Conservation (phyloP, 2,113 vertebrate species). For the Hiodon alosoides region DNA sequence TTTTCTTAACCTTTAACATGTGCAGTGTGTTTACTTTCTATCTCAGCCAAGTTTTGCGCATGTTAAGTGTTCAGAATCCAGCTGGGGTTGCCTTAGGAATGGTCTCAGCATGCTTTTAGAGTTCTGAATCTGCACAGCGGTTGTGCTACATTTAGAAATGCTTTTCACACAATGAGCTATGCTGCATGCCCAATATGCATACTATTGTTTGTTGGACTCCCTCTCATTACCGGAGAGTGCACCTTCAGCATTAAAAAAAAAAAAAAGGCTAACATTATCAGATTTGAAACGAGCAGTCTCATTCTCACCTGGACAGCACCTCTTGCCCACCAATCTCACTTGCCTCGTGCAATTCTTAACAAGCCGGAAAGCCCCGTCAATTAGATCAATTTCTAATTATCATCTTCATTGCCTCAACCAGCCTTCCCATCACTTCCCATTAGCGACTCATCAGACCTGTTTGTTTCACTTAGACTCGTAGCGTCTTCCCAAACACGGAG, state of each 20-base stretch:
- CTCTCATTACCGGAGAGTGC: background rate
- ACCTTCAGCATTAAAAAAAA: background rate
- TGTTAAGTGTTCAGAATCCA: background rate
- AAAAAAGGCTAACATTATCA: background rate
- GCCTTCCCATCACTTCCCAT: slow-evolving; percentile 35
- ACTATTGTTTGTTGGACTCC: too few species aligned
- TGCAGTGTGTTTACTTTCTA: background rate
- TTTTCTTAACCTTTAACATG: background rate
- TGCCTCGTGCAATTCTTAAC: background rate
- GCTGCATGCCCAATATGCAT: too few species aligned
- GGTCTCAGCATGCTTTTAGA: background rate
- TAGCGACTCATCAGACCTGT: slow-evolving; percentile 23
- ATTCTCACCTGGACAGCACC: background rate
- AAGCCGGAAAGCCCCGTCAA: slow-evolving; percentile 23
- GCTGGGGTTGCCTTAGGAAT: background rate
- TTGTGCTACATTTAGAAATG: too few species aligned
- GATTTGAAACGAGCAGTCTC: background rate
- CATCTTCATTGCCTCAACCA: slow-evolving; percentile 31
- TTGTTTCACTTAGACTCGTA: slow-evolving; percentile 18
- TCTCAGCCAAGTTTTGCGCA: background rate
- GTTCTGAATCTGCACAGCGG: too few species aligned
- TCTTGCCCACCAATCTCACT: background rate
- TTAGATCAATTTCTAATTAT: slow-evolving; percentile 41
- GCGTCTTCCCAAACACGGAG: background rate
- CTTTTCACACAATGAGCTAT: too few species aligned